Conservation (phyloP, 2,797 vertebrate genomes). For the Anniella stebbinsi region DNA sequence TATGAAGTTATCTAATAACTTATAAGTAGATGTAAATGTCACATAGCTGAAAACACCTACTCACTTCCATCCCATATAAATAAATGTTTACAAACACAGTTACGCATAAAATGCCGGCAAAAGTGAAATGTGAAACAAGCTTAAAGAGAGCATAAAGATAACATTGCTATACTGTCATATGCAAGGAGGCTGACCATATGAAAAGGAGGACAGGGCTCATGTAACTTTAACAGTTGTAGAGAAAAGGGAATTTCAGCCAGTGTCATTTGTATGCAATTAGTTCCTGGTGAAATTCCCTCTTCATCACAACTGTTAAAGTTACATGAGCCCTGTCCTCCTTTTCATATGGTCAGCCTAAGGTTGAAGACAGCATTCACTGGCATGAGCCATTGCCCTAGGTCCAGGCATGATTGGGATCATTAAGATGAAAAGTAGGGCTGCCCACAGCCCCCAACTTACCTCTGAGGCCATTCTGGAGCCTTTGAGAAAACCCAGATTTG, state of each 20-base stretch:
- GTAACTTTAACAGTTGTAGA: no score
- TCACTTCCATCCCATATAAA: conserved; percentile 63
- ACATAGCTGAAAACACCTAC: conserved; percentile 56
- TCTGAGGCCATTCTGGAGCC: no score
- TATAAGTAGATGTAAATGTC: conserved; percentile 69
- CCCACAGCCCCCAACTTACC: no score
- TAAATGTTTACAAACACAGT: conserved; percentile 66
- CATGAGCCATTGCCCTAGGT: background rate
- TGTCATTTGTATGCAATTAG: no score
- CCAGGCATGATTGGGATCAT: background rate
- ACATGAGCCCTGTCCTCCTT: no score
- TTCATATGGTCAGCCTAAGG: no score
- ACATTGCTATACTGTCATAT: background rate
- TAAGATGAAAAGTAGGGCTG: background rate
- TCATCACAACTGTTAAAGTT: no score
- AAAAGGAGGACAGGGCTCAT: no score
- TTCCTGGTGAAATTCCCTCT: no score
- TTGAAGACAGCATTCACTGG: background rate
- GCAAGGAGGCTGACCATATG: no score
- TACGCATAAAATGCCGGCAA: conserved; percentile 43
- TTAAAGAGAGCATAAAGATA: conserved; percentile 25
- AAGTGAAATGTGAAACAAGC: conserved; percentile 49
- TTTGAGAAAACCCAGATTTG: no score
- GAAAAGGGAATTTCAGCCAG: no score
- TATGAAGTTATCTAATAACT: conserved; percentile 67